Base-by-base conservation (phyloP, 2,113 vertebrate species). In the Larimichthys polyactis region DNA sequence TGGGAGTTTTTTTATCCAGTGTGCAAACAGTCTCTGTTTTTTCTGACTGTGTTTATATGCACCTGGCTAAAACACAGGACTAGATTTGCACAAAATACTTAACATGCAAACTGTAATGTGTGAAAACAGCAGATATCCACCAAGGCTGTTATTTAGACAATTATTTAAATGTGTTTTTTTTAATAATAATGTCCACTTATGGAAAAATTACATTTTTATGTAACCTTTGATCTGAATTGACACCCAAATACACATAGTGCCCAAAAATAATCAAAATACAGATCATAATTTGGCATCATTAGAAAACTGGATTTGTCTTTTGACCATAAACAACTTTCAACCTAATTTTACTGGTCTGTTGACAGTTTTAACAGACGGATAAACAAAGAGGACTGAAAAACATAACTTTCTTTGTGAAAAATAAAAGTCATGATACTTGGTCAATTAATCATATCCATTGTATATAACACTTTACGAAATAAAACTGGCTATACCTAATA, bases 291-390 rank as follows among this genome's bases (percentile, higher is more conserved):
- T 48, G 14, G 4, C 4, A 54, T 11, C 6, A 14, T 46, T 4
- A 12, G 19, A 5, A 63, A 57, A 48, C 2, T 36, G 1, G 36
- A 67, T 24, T 14, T 59, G 9, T 15, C 4, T 44, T 12, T 57
- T 29, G 3, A 22, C 24, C 24, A 51, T 19, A 58, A 32, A 55
- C 24, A 5, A n/a, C 44, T 71, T 66, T 54, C 22, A 0, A 17
- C 19, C 5, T 6, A 29, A 3, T 68, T 81, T 78, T 57, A 78
- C 49, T 85, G 5, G 51, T 65, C 14, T 59, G 12, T 69, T 24
- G n/a, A 52, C 16, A 77, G 22, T 52, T 27, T 7, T 44, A 58
- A 24, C 12, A 71, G 11, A 71, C 7, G 44, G 20, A 24, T 60
- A 70, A 57, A 87, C 22, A 66, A 19, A 59, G 2, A 29, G 11